phyloP scores from a whole-genome alignment of 2,888 invertebrate species.

The Polymixis lichenea region DNA sequence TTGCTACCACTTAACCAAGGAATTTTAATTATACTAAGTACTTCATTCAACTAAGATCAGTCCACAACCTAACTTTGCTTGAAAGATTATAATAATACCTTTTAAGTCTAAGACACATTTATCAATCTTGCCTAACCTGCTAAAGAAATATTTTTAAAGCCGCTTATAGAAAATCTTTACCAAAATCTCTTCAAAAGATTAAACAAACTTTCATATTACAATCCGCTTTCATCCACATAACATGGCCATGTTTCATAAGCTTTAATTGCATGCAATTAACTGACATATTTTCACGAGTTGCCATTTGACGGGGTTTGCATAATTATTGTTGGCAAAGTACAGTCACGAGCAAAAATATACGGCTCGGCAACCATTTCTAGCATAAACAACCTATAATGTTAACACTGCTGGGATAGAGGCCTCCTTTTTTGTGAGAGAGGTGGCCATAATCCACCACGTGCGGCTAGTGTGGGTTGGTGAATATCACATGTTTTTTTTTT shows the following conservation, averaged over 20 bases:
- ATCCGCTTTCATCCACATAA: slow-evolving; percentile 47
- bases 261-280: slow-evolving; percentile 67
- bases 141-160: background rate
- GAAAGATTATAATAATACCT: background rate
- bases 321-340: slow-evolving; percentile 63
- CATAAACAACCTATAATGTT: background rate
- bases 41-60: too few relatives aligned
- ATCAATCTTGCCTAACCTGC: background rate
- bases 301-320: slow-evolving; percentile 66
- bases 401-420: background rate
- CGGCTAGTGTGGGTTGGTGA: background rate
- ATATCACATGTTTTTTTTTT: background rate
- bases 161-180: background rate
- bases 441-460: background rate
- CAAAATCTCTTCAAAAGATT: background rate
- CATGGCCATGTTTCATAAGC: slow-evolving; percentile 46
- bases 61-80: background rate
- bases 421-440: background rate
- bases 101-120: background rate
- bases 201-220: slow-evolving; percentile 4
- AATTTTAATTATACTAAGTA: too few relatives aligned
- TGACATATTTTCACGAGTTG: slow-evolving; percentile 65
- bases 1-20: too few relatives aligned
- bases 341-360: slow-evolving; percentile 6
- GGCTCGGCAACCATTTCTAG: background rate